These are phyloP conservation scores for Elysia chlorotica DNA, from an alignment of 1,140 invertebrate genomes.

Conservation along the genomic window DNA sequence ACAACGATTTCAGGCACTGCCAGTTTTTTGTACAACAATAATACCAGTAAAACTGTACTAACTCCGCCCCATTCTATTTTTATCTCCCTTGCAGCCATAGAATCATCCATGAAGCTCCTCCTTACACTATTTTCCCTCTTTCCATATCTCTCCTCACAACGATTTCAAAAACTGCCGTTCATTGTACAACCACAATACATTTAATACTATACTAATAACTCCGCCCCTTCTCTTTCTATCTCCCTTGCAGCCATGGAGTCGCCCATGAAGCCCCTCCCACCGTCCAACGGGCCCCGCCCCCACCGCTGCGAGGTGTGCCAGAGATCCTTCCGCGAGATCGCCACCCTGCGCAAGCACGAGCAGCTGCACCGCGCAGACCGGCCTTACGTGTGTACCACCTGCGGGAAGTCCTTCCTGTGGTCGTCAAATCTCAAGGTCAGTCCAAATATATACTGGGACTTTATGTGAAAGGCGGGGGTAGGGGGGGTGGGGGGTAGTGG, in stretches of 20 bases:
- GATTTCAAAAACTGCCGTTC: neutral
- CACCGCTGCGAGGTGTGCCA: slow-evolving; percentile 89
- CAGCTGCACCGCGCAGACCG: slow-evolving; percentile 58
- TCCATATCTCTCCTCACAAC: neutral
- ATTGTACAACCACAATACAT: too few relatives aligned
- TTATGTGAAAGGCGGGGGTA: too few relatives aligned
- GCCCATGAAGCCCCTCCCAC: slow-evolving; percentile 19
- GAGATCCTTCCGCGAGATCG: slow-evolving; percentile 67
- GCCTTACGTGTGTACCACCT: slow-evolving; percentile 58
- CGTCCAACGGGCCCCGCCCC: slow-evolving; percentile 77
- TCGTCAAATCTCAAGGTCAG: slow-evolving; percentile 52
- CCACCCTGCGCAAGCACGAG: slow-evolving; percentile 57
- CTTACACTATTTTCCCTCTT: neutral
- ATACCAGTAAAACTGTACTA: too few relatives aligned
- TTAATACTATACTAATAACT: too few relatives aligned
- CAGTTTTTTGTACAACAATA: too few relatives aligned
- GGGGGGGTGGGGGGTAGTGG: too few relatives aligned
- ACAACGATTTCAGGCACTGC: too few relatives aligned
- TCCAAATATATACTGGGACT: too few relatives aligned
- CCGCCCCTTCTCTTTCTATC: too few relatives aligned
- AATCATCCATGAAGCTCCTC: neutral
- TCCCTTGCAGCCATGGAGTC: slow-evolving; percentile 40
- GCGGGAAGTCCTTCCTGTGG: slow-evolving; percentile 58
- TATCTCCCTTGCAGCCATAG: neutral
- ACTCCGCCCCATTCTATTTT: too few relatives aligned